Evolutionary conservation across 1,140 invertebrate species (phyloP).

Genomic region (Drosophila orena): DNA sequence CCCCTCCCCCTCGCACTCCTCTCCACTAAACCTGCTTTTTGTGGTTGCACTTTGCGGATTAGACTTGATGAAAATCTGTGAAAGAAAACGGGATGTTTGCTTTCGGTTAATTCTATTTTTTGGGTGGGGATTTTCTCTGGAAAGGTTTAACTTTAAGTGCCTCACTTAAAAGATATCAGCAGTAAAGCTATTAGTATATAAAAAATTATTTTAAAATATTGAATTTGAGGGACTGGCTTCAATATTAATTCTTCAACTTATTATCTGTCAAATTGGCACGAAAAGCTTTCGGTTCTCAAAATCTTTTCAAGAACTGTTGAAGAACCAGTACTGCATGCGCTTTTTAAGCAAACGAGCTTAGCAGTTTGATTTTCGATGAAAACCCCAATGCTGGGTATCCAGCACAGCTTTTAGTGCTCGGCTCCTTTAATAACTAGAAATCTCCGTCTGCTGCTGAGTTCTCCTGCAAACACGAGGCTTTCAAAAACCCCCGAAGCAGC

Average conservation of each 20-base stretch:
- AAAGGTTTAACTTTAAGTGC: constrained; percentile 6
- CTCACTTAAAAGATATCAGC: background rate
- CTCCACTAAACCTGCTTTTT: constrained; percentile 13
- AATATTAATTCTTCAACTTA: too few species aligned
- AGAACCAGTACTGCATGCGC: too few species aligned
- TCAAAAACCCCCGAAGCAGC: background rate
- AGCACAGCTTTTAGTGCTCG: constrained; percentile 14
- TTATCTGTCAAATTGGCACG: too few species aligned
- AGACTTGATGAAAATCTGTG: constrained; percentile 11
- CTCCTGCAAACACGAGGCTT: constrained; percentile 7
- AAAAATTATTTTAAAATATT: too few species aligned
- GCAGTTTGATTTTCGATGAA: background rate
- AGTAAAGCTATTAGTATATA: too few species aligned
- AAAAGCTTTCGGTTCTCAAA: too few species aligned
- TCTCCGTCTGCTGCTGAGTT: constrained; percentile 13
- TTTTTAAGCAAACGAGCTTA: background rate
- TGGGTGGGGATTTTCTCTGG: background rate
- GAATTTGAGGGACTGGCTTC: too few species aligned
- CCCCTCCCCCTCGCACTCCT: background rate
- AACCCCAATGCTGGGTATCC: background rate
- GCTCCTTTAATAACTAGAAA: constrained; percentile 38
- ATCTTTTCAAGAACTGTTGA: too few species aligned
- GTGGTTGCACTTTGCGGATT: constrained; percentile 50
- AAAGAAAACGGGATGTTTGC: constrained; percentile 4
- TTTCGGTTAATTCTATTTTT: constrained; percentile 32